phyloP scores from a whole-genome alignment of 2,888 invertebrate genomes.

The Orchestes rusci region DNA sequence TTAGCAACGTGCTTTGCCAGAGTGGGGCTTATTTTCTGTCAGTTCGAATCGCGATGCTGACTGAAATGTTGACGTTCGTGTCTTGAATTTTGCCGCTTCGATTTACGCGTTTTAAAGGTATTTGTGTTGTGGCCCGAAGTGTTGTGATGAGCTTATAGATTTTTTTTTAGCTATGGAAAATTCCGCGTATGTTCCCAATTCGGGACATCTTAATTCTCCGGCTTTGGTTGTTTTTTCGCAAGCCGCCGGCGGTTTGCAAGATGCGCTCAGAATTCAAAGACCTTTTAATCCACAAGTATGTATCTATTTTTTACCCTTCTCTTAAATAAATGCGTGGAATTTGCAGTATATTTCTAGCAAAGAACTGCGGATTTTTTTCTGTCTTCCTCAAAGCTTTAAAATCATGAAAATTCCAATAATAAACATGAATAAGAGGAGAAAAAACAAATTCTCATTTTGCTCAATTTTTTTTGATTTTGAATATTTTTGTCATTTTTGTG shows the following conservation, averaged over 20 bases:
- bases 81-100: slow-evolving; percentile 17
- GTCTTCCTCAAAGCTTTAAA: too few species aligned
- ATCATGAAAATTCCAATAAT: too few species aligned
- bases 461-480: too few species aligned
- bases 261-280: slow-evolving; percentile 67
- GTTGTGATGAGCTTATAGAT: too few species aligned
- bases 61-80: slow-evolving; percentile 30
- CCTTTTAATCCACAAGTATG: slow-evolving; percentile 66
- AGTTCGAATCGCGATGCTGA: slow-evolving; percentile 36
- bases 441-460: too few species aligned
- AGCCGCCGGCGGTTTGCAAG: slow-evolving; percentile 66
- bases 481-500: too few species aligned
- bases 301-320: slow-evolving; percentile 6
- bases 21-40: slow-evolving; percentile 35
- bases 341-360: too few species aligned
- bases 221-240: slow-evolving; percentile 69
- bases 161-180: slow-evolving; percentile 56
- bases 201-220: slow-evolving; percentile 65
- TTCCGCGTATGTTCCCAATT: slow-evolving; percentile 63
- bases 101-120: slow-evolving; percentile 9
- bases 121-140: slow-evolving; percentile 6
- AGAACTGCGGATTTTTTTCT: too few species aligned
- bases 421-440: too few species aligned
- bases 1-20: slow-evolving; percentile 35
- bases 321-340: slow-evolving; percentile 1